Evolutionary conservation across 2,113 vertebrate genomes (phyloP).

Genomic region (Diadophis punctatus): DNA sequence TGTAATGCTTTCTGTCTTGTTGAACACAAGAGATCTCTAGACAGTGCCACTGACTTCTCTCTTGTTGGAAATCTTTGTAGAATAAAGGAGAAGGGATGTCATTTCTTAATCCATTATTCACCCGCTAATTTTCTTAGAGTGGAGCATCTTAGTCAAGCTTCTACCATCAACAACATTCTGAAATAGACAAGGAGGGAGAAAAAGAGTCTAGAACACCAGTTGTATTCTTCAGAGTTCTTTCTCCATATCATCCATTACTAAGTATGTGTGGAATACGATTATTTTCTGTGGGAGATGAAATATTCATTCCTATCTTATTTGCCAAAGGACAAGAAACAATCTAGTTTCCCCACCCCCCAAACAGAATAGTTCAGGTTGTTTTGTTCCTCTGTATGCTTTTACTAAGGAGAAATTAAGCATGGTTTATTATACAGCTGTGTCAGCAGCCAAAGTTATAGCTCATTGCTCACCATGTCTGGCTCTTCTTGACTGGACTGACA

Average conservation of each 20-base stretch:
- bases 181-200: neutral
- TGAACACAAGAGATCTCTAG: neutral
- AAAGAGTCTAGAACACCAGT: neutral
- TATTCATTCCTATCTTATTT: neutral
- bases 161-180: neutral
- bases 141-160: neutral
- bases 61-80: neutral
- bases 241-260: neutral
- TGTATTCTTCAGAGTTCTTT: neutral
- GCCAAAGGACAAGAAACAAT: neutral
- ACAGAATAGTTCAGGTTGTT: neutral
- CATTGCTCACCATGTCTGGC: neutral
- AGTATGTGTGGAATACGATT: neutral
- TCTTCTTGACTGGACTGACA: neutral
- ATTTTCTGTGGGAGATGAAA: neutral
- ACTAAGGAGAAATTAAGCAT: neutral
- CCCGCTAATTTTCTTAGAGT: neutral
- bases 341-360: neutral
- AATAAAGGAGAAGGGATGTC: neutral
- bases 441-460: neutral
- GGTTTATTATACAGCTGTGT: neutral
- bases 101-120: neutral
- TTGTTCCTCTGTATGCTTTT: neutral
- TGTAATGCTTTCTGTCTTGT: neutral
- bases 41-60: neutral